Base-by-base conservation (phyloP, 2,113 vertebrate genomes). In the Pseudorhombus dupliciocellatus region DNA sequence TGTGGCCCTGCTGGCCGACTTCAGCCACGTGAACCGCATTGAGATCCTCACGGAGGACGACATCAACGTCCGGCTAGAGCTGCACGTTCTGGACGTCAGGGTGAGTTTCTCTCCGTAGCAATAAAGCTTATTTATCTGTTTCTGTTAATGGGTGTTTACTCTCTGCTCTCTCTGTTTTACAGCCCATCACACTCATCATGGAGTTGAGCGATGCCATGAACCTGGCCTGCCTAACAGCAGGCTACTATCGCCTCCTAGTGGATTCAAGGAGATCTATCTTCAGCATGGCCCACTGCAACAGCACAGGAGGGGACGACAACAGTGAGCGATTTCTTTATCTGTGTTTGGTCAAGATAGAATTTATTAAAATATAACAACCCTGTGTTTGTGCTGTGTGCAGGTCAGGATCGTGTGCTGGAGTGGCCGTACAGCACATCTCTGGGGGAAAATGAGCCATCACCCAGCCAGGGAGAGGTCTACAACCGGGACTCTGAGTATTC, bases 171-270 rank as follows among this genome's bases (percentile, higher is more conserved):
- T 37, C 76, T 24, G 53, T 61, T 59, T 66, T 60, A 75, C 90
- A 99, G 97, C 97, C 97, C 66, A 96, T 99, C 91, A 98, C 94
- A 1, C 93, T 99, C 63, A 94, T 99, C 86, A 98, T 99, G 96
- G 97, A 99, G 75, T 96, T 96, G 3, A 97, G 96, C 14, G 97
- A 99, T 78, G 97, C 97, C 62, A 99, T 99, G 97, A 98, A 98
- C 90, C 93, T 99, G 85, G 97, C 97, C 83, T 99, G 97, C 86
- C 85, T 99, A 61, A 98, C 97, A 51, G 97, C 97, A 74, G 97
- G 97, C 18, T 99, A 99, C 89, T 98, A 98, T 52, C 94, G 97
- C 85, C 92, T 99, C 70, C 95, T 99, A 58, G 97, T 99, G 88
- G 97, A 99, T 83, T 95, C 96, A 10, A 93, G 96, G 57, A 95